Evolutionary conservation across 2,797 vertebrate species (phyloP).

Genomic region (Eulemur coronatus): DNA sequence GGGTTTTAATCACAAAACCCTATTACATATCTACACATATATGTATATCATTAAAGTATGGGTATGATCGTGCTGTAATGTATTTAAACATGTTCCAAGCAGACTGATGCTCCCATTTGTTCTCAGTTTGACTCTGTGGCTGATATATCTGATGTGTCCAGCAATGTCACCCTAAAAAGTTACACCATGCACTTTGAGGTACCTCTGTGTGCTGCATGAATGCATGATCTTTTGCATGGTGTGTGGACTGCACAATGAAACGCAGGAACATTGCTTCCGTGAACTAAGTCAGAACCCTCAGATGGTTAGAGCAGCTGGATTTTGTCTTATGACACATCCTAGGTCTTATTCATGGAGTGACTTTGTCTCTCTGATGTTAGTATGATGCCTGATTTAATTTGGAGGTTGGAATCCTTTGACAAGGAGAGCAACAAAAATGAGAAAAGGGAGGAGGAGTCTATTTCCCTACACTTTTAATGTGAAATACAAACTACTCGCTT

Average conservation of each 20-base stretch:
- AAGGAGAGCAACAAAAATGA: not conserved
- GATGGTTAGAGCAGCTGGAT: not conserved
- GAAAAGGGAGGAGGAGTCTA: not conserved
- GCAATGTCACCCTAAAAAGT: slow-evolving; percentile 95
- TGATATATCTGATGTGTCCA: slow-evolving; percentile 91
- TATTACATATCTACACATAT: not conserved
- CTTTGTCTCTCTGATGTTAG: not conserved
- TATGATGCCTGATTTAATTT: too few relatives aligned
- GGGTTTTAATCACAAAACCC: not conserved
- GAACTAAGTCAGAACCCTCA: not conserved
- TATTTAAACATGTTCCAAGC: slow-evolving; percentile 1
- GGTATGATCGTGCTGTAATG: not conserved
- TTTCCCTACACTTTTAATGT: not conserved
- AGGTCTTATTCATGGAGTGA: too few relatives aligned
- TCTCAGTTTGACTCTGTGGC: slow-evolving; percentile 95
- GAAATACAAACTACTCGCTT: not conserved
- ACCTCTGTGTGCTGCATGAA: slow-evolving; percentile 72
- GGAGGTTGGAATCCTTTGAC: not conserved
- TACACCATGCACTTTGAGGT: slow-evolving; percentile 95
- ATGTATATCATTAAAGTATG: not conserved
- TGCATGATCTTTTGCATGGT: slow-evolving; percentile 46
- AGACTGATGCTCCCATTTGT: slow-evolving; percentile 77
- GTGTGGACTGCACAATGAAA: not conserved
- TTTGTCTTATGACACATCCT: not conserved
- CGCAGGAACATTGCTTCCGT: fast-evolving